A percentile compares a stretch with the other conserved stretches of the same genome.
Conservation (phyloP, 2,113 vertebrate species). For the Eudyptes chrysolophus region DNA sequence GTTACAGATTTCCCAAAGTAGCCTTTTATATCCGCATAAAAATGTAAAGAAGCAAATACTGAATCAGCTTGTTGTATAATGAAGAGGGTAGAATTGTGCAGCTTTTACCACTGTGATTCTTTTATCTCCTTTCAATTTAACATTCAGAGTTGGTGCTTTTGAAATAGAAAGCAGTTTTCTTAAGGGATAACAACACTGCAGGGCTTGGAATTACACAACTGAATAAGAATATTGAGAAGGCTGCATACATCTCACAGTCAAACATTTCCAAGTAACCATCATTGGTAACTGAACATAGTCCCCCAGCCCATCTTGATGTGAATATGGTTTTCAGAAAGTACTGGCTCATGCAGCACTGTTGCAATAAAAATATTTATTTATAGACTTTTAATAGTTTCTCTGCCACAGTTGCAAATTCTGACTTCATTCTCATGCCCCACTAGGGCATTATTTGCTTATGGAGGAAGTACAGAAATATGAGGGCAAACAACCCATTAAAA, state of each 20-base stretch:
- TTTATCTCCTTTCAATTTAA: slow-evolving; percentile 71
- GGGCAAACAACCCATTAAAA: not conserved
- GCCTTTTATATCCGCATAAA: slow-evolving; percentile 68
- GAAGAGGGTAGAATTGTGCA: slow-evolving; percentile 53
- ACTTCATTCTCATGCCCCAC: not conserved
- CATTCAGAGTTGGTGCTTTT: slow-evolving; percentile 67
- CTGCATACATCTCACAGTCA: slow-evolving; percentile 65
- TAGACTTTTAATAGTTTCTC: slow-evolving; percentile 8
- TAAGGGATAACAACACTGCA: slow-evolving; percentile 63
- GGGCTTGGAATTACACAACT: slow-evolving; percentile 68
- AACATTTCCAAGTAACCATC: slow-evolving; percentile 67
- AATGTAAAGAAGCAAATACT: slow-evolving; percentile 64
- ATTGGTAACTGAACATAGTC: slow-evolving; percentile 38
- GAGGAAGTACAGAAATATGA: not conserved
- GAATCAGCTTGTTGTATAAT: slow-evolving; percentile 52
- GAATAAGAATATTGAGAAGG: slow-evolving; percentile 71
- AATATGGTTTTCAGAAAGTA: slow-evolving; percentile 65
- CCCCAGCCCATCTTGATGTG: slow-evolving; percentile 52
- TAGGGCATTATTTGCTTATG: not conserved
- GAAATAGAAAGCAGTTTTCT: slow-evolving; percentile 72
- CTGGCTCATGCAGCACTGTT: not conserved
- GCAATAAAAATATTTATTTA: slow-evolving; percentile 56
- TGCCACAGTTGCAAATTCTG: not conserved
- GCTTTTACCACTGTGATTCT: slow-evolving; percentile 59
- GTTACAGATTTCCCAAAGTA: slow-evolving; percentile 71